Conservation (phyloP, 2,113 vertebrate genomes). For the Myotis brandtii region DNA sequence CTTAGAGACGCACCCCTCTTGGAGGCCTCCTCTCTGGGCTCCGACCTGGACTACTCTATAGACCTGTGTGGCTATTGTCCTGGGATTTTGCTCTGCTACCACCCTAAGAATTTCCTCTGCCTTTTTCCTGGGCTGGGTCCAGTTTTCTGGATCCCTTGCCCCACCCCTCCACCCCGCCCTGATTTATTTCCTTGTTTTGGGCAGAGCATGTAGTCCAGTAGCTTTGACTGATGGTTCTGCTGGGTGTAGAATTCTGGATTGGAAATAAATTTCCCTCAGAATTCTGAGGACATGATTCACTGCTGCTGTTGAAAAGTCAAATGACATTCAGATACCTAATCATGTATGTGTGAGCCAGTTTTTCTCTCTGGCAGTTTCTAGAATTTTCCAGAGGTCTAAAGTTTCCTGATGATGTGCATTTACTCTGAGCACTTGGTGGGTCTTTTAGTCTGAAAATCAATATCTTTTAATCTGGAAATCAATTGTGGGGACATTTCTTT, state of each 20-base stretch:
- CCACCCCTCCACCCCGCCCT: accelerated
- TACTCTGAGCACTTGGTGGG: neutral
- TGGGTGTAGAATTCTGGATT: neutral
- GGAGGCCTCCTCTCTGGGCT: neutral
- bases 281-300: neutral
- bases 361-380: neutral
- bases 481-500: neutral
- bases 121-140: neutral
- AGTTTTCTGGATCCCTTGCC: neutral
- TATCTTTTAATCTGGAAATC: constrained; percentile 32
- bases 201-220: neutral
- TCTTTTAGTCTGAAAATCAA: neutral
- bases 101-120: neutral
- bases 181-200: neutral
- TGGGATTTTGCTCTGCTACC: neutral
- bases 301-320: neutral
- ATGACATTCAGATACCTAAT: neutral
- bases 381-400: neutral
- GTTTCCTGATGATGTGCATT: neutral
- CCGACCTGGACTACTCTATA: neutral
- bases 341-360: neutral
- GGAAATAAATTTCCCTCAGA: neutral
- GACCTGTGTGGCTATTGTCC: neutral
- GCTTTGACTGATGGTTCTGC: neutral
- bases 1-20: neutral